These are phyloP conservation scores for Aricia agestis DNA, from an alignment of 1,140 invertebrate species.

Conservation along the genomic window DNA sequence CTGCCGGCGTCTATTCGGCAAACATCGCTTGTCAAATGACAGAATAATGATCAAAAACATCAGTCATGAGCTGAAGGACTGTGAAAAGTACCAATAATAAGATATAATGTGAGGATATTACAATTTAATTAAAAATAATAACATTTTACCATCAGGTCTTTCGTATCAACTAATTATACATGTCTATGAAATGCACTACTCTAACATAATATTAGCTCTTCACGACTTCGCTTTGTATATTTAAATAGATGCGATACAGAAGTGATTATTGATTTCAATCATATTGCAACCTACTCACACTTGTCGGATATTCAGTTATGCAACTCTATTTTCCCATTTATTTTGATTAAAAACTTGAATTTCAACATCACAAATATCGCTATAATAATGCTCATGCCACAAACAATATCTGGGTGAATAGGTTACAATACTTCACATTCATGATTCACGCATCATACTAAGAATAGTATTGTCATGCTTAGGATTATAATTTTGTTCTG, in stretches of 20 bases:
- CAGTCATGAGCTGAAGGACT: too few relatives aligned
- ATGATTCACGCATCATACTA: background rate
- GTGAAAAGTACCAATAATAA: too few relatives aligned
- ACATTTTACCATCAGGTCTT: background rate
- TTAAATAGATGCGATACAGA: background rate
- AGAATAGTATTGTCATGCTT: constrained; percentile 13
- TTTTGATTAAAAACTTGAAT: too few relatives aligned
- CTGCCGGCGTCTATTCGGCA: too few relatives aligned
- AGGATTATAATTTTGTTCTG: constrained; percentile 9
- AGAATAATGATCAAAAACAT: too few relatives aligned
- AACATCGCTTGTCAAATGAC: too few relatives aligned
- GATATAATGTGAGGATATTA: too few relatives aligned
- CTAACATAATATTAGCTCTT: background rate
- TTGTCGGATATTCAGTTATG: background rate
- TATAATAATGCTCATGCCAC: too few relatives aligned
- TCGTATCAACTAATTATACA: background rate
- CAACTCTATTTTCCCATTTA: background rate
- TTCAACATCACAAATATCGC: too few relatives aligned
- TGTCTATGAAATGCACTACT: background rate
- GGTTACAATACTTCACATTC: background rate
- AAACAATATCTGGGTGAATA: background rate
- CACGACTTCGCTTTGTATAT: background rate
- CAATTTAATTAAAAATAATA: too few relatives aligned
- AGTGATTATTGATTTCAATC: background rate
- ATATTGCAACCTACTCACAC: background rate